Conservation (phyloP, 2,113 vertebrate genomes). For the Labrus mixtus region DNA sequence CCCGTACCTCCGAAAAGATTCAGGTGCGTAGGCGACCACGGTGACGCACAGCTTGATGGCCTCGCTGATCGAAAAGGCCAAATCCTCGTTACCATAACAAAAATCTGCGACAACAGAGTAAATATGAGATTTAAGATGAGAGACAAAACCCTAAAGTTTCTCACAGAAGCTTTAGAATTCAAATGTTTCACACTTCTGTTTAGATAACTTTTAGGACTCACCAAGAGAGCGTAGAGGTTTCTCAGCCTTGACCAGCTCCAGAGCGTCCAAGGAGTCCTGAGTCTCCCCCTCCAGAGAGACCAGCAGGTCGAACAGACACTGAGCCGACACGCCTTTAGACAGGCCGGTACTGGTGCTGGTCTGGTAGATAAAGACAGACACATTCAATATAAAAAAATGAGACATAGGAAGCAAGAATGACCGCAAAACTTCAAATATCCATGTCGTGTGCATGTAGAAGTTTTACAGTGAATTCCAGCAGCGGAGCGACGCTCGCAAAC, state of each 20-base stretch:
- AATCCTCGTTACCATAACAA: slow-evolving; percentile 97
- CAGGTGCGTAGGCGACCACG: slow-evolving; percentile 95
- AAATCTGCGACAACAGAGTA: slow-evolving; percentile 86
- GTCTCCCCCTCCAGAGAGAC: slow-evolving; percentile 96
- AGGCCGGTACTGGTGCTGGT: slow-evolving; percentile 86
- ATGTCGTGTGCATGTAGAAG: background rate
- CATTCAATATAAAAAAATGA: background rate
- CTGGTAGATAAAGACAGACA: slow-evolving; percentile 46
- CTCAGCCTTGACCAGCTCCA: slow-evolving; percentile 97
- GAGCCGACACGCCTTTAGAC: slow-evolving; percentile 95
- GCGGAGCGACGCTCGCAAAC: slow-evolving; percentile 96
- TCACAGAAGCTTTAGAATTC: too few relatives aligned
- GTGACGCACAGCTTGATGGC: slow-evolving; percentile 98
- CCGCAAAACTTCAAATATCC: background rate
- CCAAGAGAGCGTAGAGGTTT: slow-evolving; percentile 97
- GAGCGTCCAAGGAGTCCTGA: slow-evolving; percentile 91
- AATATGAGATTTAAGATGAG: too few relatives aligned
- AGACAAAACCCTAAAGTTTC: too few relatives aligned
- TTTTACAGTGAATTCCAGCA: slow-evolving; percentile 96
- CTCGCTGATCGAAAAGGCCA: slow-evolving; percentile 96
- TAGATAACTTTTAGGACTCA: slow-evolving; percentile 67
- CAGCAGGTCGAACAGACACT: slow-evolving; percentile 97
- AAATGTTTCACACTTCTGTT: too few relatives aligned
- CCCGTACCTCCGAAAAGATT: slow-evolving; percentile 94
- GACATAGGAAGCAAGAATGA: background rate